phyloP scores from a whole-genome alignment of 1,140 invertebrate species.

The Leptinotarsa undecemlineata region DNA sequence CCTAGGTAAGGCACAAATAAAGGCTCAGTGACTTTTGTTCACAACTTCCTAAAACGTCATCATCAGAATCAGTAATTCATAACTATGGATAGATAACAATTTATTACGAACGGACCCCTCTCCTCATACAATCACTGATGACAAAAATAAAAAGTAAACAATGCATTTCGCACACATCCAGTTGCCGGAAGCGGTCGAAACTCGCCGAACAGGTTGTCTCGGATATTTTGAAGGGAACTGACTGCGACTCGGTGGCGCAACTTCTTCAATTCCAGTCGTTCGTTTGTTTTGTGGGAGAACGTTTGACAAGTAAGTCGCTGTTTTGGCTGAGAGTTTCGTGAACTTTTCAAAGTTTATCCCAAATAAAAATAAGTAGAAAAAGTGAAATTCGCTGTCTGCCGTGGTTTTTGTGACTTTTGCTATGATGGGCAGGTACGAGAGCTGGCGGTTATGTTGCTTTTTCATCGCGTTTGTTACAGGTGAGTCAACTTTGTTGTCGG shows the following conservation, averaged over 20 bases:
- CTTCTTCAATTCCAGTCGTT: slow-evolving; percentile 19
- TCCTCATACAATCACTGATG: not conserved
- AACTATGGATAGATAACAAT: too few relatives aligned
- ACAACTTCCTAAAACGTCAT: too few relatives aligned
- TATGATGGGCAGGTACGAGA: slow-evolving; percentile 15
- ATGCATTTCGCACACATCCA: not conserved
- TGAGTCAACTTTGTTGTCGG: slow-evolving; percentile 22
- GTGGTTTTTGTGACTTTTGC: slow-evolving; percentile 9
- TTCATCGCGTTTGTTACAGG: slow-evolving; percentile 20
- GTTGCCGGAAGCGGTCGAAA: slow-evolving; percentile 1
- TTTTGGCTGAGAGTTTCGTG: slow-evolving; percentile 1
- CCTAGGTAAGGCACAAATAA: too few relatives aligned
- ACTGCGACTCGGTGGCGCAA: slow-evolving; percentile 11
- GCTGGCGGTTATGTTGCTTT: slow-evolving; percentile 13
- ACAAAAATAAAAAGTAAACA: slow-evolving; percentile 8
- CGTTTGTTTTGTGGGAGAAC: not conserved
- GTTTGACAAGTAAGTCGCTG: not conserved
- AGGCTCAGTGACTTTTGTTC: too few relatives aligned
- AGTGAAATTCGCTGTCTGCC: not conserved
- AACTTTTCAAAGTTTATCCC: slow-evolving; percentile 14
- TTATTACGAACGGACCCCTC: not conserved
- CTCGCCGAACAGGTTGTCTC: slow-evolving; percentile 17
- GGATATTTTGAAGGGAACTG: slow-evolving; percentile 10
- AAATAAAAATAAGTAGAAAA: not conserved
- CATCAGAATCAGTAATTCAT: too few relatives aligned